Evolutionary conservation across 2,888 invertebrate genomes (phyloP).

Genomic region (Minunthozetes semirufus): DNA sequence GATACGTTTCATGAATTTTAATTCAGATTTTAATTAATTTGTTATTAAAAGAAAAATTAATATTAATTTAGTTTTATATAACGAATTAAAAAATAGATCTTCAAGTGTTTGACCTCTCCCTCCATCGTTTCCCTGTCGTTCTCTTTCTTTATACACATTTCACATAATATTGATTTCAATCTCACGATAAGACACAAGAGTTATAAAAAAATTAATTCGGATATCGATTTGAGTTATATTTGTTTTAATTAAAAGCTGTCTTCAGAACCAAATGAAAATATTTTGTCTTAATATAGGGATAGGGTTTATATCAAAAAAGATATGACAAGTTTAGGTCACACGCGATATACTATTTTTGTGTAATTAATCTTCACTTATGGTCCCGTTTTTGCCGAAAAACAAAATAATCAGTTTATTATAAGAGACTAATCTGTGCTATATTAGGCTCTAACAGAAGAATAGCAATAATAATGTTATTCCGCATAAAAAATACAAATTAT

Average conservation of each 20-base stretch:
- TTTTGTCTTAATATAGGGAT: too few relatives aligned
- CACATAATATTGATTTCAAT: too few relatives aligned
- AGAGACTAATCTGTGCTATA: background rate
- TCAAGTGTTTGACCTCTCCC: background rate
- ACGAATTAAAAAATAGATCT: background rate
- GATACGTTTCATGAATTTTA: background rate
- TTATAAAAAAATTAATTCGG: too few relatives aligned
- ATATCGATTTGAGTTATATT: background rate
- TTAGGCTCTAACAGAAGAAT: background rate
- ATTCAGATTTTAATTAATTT: background rate
- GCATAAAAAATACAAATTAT: too few relatives aligned
- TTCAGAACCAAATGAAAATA: too few relatives aligned
- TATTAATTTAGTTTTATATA: background rate
- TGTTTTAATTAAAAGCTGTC: background rate
- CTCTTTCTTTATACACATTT: too few relatives aligned
- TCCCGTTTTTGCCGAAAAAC: background rate
- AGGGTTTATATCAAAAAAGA: background rate
- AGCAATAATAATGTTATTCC: background rate
- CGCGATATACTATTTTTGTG: conserved; percentile 13
- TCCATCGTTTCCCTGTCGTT: background rate
- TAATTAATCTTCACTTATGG: background rate
- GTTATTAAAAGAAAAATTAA: background rate
- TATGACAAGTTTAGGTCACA: conserved; percentile 10
- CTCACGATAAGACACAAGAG: too few relatives aligned
- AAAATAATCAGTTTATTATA: background rate